Evolutionary conservation across 2,113 vertebrate genomes (phyloP), one percentile per base, ranked within the genome.

Genomic region (Bucco capensis): DNA sequence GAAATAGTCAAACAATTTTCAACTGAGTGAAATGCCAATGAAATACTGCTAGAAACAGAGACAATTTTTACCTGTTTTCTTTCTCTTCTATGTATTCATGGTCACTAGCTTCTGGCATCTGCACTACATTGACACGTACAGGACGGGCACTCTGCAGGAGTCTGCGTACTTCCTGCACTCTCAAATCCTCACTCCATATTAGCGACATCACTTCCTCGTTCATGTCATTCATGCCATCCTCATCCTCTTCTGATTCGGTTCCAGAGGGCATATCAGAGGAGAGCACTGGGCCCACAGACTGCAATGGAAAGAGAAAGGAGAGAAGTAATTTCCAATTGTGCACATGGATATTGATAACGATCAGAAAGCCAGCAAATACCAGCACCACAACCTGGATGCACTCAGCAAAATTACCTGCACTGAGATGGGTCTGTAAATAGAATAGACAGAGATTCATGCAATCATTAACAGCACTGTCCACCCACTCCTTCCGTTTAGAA

Each of bases 21-120:
- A 62, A 46, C 21, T 0, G 5, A 70, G 31, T 0, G 5, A 83
- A 76, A 53, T 1, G 9, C 17, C 27, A 28, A 31, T 0, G 1
- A 78, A 44, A 44, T 27, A 73, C 4, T 53, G 21, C 25, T 49
- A 51, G 53, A 84, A 77, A 54, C 0, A 1, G 31, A n/a, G 49
- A 53, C 3, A 18, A 33, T 44, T 72, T 30, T 96, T 82, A 99
- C 99, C 99, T 98, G 97, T 99, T 99, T 93, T 99, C 99, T 90
- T 99, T 99, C 94, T 99, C 99, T 88, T 99, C 99, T 6, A 99
- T 99, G 96, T 99, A 99, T 93, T 99, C 99, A 0, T 99, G 99
- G 93, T 99, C 99, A 47, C 98, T 99, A 69, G 99, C 98, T 88
- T 99, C 99, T 1, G 99, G 99, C 76, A 98, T 98, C 91, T 99